Percentiles rank a stretch among this genome's conserved stretches.
Evolutionary conservation across 2,888 invertebrate species (phyloP).

Genomic region (Conistra vaccinii): DNA sequence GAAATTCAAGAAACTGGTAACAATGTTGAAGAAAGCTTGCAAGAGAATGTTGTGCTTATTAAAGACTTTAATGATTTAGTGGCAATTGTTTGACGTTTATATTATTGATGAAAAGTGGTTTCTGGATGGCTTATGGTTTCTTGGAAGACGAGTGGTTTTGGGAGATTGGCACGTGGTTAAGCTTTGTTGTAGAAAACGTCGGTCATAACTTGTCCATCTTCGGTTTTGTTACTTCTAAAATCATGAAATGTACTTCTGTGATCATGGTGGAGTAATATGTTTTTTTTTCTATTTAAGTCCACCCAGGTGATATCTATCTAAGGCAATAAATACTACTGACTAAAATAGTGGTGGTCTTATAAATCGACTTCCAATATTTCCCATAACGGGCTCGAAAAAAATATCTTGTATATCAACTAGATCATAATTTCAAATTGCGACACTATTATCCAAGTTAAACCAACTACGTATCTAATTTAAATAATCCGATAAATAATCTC

Average conservation of each 20-base stretch:
- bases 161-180: not conserved
- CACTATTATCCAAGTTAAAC: slow-evolving; percentile 56
- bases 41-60: slow-evolving; percentile 47
- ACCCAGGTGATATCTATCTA: slow-evolving; percentile 13
- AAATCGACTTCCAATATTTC: slow-evolving; percentile 31
- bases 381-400: slow-evolving; percentile 39
- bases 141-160: not conserved
- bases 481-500: slow-evolving; percentile 68
- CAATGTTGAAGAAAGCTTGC: slow-evolving; percentile 52
- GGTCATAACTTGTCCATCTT: not conserved
- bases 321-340: not conserved
- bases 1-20: slow-evolving; percentile 71
- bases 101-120: slow-evolving; percentile 14
- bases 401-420: slow-evolving; percentile 27
- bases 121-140: slow-evolving; percentile 18
- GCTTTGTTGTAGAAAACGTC: not conserved
- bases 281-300: not conserved
- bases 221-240: not conserved
- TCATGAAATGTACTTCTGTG: too few species aligned
- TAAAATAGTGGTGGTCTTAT: slow-evolving; percentile 35
- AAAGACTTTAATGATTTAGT: slow-evolving; percentile 27
- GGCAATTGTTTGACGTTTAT: slow-evolving; percentile 38
- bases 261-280: not conserved
- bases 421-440: slow-evolving; percentile 64
- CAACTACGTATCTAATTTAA: slow-evolving; percentile 57